Evolutionary conservation across 2,113 vertebrate genomes (phyloP), one percentile per base, ranked within the genome.

Genomic region (Salminus brasiliensis): DNA sequence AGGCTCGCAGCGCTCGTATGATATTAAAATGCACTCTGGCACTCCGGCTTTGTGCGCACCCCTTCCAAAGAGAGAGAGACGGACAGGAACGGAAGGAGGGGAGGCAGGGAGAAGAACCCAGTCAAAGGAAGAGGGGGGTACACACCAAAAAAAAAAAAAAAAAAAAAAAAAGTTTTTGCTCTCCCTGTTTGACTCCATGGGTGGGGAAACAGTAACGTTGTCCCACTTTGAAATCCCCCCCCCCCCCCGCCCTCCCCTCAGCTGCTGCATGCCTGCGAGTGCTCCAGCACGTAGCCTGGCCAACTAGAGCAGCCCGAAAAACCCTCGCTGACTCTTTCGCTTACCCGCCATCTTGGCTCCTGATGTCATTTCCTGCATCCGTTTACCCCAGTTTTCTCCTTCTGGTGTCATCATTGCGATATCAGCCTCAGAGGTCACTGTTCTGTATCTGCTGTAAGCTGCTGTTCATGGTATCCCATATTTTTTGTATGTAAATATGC

Each of bases 11-110:
- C 83, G 39, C 83, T 74, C 67, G 12, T 73, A 63, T 81, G 76
- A 84, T 78, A 74, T 86, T 85, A 78, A 75, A 83, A 80, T 84
- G 55, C 73, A 74, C 47, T 75, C 74, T 30, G 11, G n/a, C 47
- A 43, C 32, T 39, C 15, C 11, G 32, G 81, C 70, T 85, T 71
- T 68, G 45, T 74, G 49, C 52, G 60, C 78, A 30, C 60, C 66
- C 62, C 9, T 29, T 39, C 72, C 71, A 52, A 52, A 13, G 34
- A 55, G 29, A 13, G 34, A 55, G 29, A 43, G 15, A 74, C 21
- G 53, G 66, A 15, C 29, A 29, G 71, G 13, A 36, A 49, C 15
- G 15, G 72, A 52, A n/a, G 45, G 53, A 63, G 41, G 43, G 39
- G 62, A 49, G 72, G 15, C 34, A 65, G 36, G 47, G 27, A 39